These are phyloP conservation scores for Odontesthes bonariensis DNA, from an alignment of 2,113 vertebrate genomes.

Conservation along the genomic window DNA sequence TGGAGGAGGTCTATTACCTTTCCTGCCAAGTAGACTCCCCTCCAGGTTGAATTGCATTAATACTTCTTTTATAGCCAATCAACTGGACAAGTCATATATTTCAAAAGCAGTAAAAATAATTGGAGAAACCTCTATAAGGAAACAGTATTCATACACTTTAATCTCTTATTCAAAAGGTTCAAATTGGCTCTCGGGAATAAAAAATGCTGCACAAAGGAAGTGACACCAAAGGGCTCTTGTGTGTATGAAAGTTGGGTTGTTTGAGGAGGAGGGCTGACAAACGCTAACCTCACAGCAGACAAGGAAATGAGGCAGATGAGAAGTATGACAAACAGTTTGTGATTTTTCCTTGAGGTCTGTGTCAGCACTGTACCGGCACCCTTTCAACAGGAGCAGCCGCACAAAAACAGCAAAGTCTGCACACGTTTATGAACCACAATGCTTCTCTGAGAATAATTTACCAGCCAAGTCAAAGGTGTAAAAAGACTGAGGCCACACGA, in stretches of 20 bases:
- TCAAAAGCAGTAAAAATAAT: slow-evolving; percentile 70
- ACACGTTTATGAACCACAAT: slow-evolving; percentile 45
- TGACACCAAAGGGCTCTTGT: slow-evolving; percentile 29
- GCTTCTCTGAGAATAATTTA: slow-evolving; percentile 51
- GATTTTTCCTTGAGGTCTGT: slow-evolving; percentile 64
- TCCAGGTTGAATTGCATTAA: slow-evolving; percentile 77
- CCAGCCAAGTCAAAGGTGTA: slow-evolving; percentile 30
- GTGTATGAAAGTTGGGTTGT: slow-evolving; percentile 44
- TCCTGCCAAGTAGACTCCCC: slow-evolving; percentile 74
- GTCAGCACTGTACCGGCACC: slow-evolving; percentile 55
- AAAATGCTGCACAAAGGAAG: slow-evolving; percentile 47
- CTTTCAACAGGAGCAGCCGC: slow-evolving; percentile 57
- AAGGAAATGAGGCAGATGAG: slow-evolving; percentile 48
- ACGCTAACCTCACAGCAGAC: slow-evolving; percentile 45
- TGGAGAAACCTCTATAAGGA: slow-evolving; percentile 61
- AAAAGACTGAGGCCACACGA: slow-evolving; percentile 36
- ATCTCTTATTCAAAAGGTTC: slow-evolving; percentile 67
- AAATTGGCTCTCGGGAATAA: slow-evolving; percentile 61
- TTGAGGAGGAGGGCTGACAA: slow-evolving; percentile 29
- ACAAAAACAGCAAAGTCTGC: slow-evolving; percentile 51
- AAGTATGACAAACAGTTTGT: slow-evolving; percentile 66
- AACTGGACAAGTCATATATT: slow-evolving; percentile 68
- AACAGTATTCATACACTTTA: slow-evolving; percentile 68
- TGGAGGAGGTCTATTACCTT: slow-evolving; percentile 77
- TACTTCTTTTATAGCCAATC: slow-evolving; percentile 77